Evolutionary conservation across 2,797 vertebrate species (phyloP), one percentile per base, ranked within the genome.

Genomic region (Neomorphus geoffroyi): DNA sequence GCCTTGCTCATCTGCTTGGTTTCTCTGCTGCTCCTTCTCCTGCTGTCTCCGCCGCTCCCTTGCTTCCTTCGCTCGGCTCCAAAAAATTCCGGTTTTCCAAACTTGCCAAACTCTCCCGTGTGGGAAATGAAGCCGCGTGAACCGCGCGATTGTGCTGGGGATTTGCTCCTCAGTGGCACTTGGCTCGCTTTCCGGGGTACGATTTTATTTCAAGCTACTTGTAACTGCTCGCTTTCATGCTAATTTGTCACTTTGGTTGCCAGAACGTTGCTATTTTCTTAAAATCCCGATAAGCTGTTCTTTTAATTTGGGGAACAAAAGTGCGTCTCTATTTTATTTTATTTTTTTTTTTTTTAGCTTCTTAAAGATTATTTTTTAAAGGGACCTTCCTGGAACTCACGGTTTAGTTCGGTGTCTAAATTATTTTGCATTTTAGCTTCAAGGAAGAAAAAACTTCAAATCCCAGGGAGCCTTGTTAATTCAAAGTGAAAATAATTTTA

Each of bases 121-220:
- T 93, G 95, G 93, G 94, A 97, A 60, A 43, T n/a, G 82, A 41
- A 94, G 97, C 54, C 65, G 78, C 94, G 90, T 97, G 97, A 98
- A 98, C 97, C 95, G 61, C 95, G 66, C 97, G 64, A 94, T 97
- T 98, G 97, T 98, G 97, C 96, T 60, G 96, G 94, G 93, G 84
- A 97, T 98, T 98, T 97, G 97, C 97, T 96, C 94, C 61, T 96
- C 97, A 97, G 98, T 96, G 97, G 96, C 82, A 62, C 96, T 97
- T 98, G 98, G 98, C 97, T 96, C 81, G 0, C 93, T 93, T 91
- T 66, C 91, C 96, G 64, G 94, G 86, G 94, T 64, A 92, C 97
- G 95, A 32, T 94, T 97, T 97, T 91, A 46, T 96, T 94, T 78
- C 93, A 88, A 96, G 93, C 95, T 91, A 22, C 90, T 96, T 91